Base-by-base conservation (phyloP, 2,888 invertebrate species). In the Alsophila aescularia region DNA sequence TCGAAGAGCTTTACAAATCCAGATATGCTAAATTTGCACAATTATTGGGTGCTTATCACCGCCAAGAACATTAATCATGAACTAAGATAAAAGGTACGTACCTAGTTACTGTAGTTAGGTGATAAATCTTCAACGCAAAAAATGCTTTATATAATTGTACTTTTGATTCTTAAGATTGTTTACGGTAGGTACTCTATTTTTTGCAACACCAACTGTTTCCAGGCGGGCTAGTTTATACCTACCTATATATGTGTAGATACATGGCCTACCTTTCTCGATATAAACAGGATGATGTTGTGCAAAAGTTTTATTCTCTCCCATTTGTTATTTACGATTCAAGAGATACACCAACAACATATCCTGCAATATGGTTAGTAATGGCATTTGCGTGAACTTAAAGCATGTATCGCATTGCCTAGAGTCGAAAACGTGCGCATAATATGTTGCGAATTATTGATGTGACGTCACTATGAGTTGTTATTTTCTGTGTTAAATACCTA, bases 291-390 rank as follows among this genome's bases (percentile, higher is more conserved):
- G 83, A 80, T 79, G 77, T 73, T 70, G 78, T 66, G 77, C 73
- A 75, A 77, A 87, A 87, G 75, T 85, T 87, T 83, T 75, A 78
- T 77, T 77, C 74, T 75, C 73, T 69, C 75, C 82, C 83, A 85
- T 88, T 87, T 84, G 81, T 90, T 89, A 88, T 85, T 85, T 87
- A 86, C 88, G 85, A 79, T 74, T 85, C 78, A 87, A 81, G 79
- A 81, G 81, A 81, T 75, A 70, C 75, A 77, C 73, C 79, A 85
- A 87, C 82, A 87, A 87, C 85, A 87, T 76, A 75, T 76, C 75
- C 71, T 74, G 73, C 72, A 75, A 76, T 79, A 76, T 69, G 69
- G 66, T 73, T 69, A 60, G 68, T 62, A 70, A 72, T 69, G 66
- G 68, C 52, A 62, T 65, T 64, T 73, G 73, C 68, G 64, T 71